Base-by-base conservation (phyloP, 2,888 invertebrate genomes). In the Torymus aiolomorphi region DNA sequence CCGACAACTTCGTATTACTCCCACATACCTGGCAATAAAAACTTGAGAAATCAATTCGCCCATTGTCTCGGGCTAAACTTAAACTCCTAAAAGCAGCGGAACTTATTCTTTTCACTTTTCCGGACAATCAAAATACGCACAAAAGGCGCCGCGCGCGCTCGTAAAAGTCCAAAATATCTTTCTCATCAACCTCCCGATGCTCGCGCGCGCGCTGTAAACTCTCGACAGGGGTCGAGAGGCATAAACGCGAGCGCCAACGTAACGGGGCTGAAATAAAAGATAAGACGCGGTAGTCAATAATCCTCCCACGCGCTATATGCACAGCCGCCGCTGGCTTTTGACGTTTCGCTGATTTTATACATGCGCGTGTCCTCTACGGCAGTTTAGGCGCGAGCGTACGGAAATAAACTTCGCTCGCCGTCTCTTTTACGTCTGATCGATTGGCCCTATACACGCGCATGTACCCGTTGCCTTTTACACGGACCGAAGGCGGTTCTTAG, bases 311-410 rank as follows among this genome's bases (percentile, higher is more conserved):
- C 3, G 8, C 4, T 11, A n/a, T 42, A 18, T 11, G 4, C 24
- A n/a, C 14, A 54, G 14, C 42, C 2, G 18, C 51, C 52, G 31
- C 31, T 31, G 31, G 31, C 2, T 49, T 66, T 72, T 54, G 67
- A 72, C 80, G 63, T 77, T 54, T 67, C 77, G 77, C 70, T 80
- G 80, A 74, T 74, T 80, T 80, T 74, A 73, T 72, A 59, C 56
- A 62, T 73, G 31, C 24, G 42, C 56, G 16, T 62, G 56, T 16
- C 51, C 18, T 80, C 77, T 77, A 74, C 59, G 49, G 70, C 63
- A 77, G 65, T 77, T 77, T 74, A 73, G 77, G 54, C 62, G 74
- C 52, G 66, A 51, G 54, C 13, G n/a, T 20, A 31, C 20, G 67
- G 51, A 70, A 74, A 80, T 80, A 76, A 77, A 74, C 74, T 77